phyloP scores from a whole-genome alignment of 2,888 invertebrate genomes.

The Catocala nupta region DNA sequence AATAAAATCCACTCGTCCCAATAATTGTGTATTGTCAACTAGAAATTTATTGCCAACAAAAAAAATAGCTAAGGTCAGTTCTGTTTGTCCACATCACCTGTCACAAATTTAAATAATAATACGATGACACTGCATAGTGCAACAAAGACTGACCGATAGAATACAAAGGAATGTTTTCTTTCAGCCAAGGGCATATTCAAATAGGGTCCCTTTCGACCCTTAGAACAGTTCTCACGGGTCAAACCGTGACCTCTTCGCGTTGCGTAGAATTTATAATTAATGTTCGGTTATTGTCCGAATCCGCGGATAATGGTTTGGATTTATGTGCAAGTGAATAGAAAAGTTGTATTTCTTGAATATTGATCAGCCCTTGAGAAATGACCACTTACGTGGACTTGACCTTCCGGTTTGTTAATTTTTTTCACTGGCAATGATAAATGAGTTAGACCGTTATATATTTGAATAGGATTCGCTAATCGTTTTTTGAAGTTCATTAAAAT shows the following conservation, averaged over 20 bases:
- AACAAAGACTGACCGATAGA: slow-evolving; percentile 72
- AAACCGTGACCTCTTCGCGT: slow-evolving; percentile 80
- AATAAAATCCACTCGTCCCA: slow-evolving; percentile 35
- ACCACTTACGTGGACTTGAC: slow-evolving; percentile 66
- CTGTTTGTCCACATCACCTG: slow-evolving; percentile 78
- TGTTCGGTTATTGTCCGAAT: slow-evolving; percentile 75
- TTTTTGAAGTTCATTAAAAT: slow-evolving; percentile 4
- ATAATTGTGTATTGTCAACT: slow-evolving; percentile 48
- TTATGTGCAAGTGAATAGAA: slow-evolving; percentile 73
- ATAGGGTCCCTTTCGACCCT: slow-evolving; percentile 76
- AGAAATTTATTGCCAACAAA: slow-evolving; percentile 45
- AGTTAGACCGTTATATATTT: slow-evolving; percentile 44
- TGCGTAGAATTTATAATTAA: slow-evolving; percentile 85
- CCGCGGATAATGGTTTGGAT: slow-evolving; percentile 78
- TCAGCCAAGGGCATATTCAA: slow-evolving; percentile 82
- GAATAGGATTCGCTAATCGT: slow-evolving; percentile 35
- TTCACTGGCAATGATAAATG: slow-evolving; percentile 46
- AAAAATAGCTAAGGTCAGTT: slow-evolving; percentile 74
- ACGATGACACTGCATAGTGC: slow-evolving; percentile 66
- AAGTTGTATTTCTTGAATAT: slow-evolving; percentile 85
- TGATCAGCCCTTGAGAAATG: slow-evolving; percentile 78
- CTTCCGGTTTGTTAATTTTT: slow-evolving; percentile 65
- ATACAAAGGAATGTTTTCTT: slow-evolving; percentile 80
- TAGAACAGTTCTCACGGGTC: slow-evolving; percentile 83
- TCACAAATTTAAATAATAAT: slow-evolving; percentile 80